Percentiles rank a stretch among this genome's conserved stretches.
Evolutionary conservation across 2,113 vertebrate genomes (phyloP).

Genomic region (Sorex fumeus): DNA sequence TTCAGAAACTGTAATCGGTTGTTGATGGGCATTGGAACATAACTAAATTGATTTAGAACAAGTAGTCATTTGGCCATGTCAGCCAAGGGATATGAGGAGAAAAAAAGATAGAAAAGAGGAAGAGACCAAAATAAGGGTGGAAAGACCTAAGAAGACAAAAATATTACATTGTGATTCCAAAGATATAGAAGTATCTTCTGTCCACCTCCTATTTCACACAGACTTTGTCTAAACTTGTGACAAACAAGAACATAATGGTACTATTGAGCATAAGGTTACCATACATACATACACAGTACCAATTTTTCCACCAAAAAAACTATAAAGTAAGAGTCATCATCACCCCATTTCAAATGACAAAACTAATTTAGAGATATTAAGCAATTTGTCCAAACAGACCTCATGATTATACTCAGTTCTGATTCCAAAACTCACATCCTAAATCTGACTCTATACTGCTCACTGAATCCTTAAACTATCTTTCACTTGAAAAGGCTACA

Average conservation of each 20-base stretch:
- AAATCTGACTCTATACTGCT: not conserved
- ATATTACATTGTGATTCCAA: not conserved
- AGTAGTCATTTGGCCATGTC: not conserved
- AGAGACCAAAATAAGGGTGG: not conserved
- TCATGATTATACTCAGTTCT: not conserved
- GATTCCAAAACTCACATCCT: not conserved
- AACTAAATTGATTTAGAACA: not conserved
- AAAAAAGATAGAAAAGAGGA: slow-evolving; percentile 14
- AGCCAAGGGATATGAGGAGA: not conserved
- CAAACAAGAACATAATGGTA: not conserved
- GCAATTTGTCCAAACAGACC: not conserved
- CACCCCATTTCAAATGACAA: not conserved
- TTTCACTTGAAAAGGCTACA: slow-evolving; percentile 28
- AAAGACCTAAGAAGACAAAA: too few species aligned
- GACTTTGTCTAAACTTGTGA: not conserved
- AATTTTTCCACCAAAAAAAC: slow-evolving; percentile 24
- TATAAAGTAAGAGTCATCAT: slow-evolving; percentile 6
- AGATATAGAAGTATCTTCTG: not conserved
- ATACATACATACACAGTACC: not conserved
- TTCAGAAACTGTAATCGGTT: not conserved
- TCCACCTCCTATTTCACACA: not conserved
- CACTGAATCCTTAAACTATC: not conserved
- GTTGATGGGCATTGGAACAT: not conserved
- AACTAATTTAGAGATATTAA: not conserved
- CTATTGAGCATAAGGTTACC: not conserved